A percentile compares a stretch with the other conserved stretches of the same genome.
phyloP scores from a whole-genome alignment of 2,888 invertebrate genomes.

The Synanthedon vespiformis region DNA sequence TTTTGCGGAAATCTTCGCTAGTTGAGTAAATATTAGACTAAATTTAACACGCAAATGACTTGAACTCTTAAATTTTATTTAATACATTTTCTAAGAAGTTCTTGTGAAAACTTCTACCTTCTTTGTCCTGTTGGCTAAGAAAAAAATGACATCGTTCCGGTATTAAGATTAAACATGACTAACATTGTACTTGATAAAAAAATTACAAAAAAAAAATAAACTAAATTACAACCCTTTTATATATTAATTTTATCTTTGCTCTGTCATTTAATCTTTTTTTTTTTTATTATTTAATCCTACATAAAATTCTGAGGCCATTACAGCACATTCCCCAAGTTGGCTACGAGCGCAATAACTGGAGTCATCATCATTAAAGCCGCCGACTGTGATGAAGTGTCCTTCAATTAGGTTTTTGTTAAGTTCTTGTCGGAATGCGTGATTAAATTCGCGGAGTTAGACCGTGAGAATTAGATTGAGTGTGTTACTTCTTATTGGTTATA shows the following conservation, averaged over 20 bases:
- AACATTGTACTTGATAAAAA: too few species aligned
- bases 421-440: not conserved
- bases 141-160: too few species aligned
- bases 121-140: too few species aligned
- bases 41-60: conserved; percentile 2
- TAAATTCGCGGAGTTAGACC: not conserved
- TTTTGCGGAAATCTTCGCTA: conserved; percentile 11
- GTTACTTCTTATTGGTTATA: too few species aligned
- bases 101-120: not conserved
- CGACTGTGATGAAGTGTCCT: conserved; percentile 15
- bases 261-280: too few species aligned
- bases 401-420: conserved; percentile 23
- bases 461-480: too few species aligned
- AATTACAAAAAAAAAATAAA: conserved; percentile 1
- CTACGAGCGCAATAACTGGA: conserved; percentile 30
- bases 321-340: conserved; percentile 44
- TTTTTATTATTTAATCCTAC: too few species aligned
- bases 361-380: conserved; percentile 47
- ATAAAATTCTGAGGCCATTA: conserved; percentile 48
- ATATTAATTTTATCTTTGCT: not conserved
- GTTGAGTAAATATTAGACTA: conserved; percentile 7
- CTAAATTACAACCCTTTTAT: not conserved
- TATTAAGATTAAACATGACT: too few species aligned
- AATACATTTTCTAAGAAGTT: not conserved
- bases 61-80: not conserved